phyloP scores from a whole-genome alignment of 1,140 invertebrate genomes.

The Neodiprion fabricii region DNA sequence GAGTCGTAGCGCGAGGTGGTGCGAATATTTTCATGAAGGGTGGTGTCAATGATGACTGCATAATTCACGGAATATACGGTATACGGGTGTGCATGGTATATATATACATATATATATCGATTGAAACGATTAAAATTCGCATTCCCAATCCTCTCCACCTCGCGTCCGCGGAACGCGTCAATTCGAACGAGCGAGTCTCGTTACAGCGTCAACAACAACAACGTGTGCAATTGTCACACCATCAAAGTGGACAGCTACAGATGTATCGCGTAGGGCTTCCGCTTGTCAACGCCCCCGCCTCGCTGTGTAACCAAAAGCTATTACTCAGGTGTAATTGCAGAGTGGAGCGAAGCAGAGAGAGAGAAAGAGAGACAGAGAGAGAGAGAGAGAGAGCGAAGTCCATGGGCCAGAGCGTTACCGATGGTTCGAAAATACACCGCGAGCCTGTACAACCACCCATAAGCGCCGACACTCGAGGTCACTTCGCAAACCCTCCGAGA shows the following conservation, averaged over 20 bases:
- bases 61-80: too few relatives aligned
- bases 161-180: neutral
- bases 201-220: constrained; percentile 52
- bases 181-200: constrained; percentile 35
- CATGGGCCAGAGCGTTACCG: neutral
- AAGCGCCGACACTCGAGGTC: too few relatives aligned
- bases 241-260: constrained; percentile 61
- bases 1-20: too few relatives aligned
- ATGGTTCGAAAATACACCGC: neutral
- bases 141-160: too few relatives aligned
- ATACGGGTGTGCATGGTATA: too few relatives aligned
- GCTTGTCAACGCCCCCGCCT: constrained; percentile 13
- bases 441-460: neutral
- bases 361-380: neutral
- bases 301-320: constrained; percentile 27
- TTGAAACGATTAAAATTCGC: too few relatives aligned
- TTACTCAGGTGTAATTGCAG: constrained; percentile 55
- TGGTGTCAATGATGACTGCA: too few relatives aligned
- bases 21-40: too few relatives aligned
- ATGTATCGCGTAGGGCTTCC: constrained; percentile 46
- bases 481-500: too few relatives aligned
- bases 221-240: constrained; percentile 57
- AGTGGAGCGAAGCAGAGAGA: neutral
- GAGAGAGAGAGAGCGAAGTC: too few relatives aligned
- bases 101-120: too few relatives aligned